Conservation (phyloP, 2,797 vertebrate genomes). For the Tapera naevia region DNA sequence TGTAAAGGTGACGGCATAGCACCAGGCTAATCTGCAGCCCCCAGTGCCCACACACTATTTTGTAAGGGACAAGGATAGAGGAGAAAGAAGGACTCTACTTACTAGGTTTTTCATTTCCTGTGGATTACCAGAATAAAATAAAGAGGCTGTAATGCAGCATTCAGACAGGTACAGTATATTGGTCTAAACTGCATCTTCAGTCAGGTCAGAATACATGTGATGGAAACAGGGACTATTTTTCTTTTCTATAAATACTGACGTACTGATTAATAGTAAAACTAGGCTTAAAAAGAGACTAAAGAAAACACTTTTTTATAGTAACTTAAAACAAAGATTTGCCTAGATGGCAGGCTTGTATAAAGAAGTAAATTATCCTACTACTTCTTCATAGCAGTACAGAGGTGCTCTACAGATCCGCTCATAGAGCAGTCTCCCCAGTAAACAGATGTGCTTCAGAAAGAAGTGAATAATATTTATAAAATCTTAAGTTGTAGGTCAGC, state of each 20-base stretch:
- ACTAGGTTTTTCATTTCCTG: neutral
- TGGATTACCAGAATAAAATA: neutral
- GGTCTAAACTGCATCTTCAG: neutral
- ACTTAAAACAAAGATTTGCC: slow-evolving; percentile 50
- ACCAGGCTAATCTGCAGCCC: neutral
- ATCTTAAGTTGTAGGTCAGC: neutral
- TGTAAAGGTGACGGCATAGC: neutral
- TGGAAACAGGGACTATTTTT: neutral
- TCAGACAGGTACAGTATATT: neutral
- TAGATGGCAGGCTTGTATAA: slow-evolving; percentile 69
- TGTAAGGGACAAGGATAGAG: neutral
- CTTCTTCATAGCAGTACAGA: neutral
- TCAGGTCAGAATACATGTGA: neutral
- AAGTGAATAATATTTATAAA: neutral
- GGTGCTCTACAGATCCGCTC: neutral
- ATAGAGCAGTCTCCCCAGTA: neutral
- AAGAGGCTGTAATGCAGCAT: neutral
- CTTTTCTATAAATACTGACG: neutral
- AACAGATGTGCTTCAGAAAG: neutral
- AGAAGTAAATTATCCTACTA: slow-evolving; percentile 45
- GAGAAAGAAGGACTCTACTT: neutral
- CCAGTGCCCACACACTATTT: neutral
- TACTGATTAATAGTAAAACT: neutral
- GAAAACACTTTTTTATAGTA: slow-evolving; percentile 38
- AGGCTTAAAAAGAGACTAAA: neutral